These are phyloP conservation scores for Lymantria monacha DNA, from an alignment of 2,888 invertebrate genomes.

Conservation along the genomic window DNA sequence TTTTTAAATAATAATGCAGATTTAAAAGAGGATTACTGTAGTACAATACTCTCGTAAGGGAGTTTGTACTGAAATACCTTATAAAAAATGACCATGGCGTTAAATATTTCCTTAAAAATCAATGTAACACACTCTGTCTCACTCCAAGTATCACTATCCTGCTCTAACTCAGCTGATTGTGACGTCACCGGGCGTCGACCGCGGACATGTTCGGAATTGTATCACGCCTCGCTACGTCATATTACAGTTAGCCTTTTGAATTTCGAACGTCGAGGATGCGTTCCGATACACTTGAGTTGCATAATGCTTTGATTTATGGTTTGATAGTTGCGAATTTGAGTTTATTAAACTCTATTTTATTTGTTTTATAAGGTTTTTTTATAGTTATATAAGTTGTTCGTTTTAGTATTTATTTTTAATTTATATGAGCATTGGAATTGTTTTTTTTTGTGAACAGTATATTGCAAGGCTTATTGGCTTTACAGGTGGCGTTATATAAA, in stretches of 20 bases:
- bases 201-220: slow-evolving; percentile 40
- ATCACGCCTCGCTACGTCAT: slow-evolving; percentile 57
- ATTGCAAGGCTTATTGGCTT: no score
- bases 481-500: no score
- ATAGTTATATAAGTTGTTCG: background rate
- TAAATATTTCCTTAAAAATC: slow-evolving; percentile 1
- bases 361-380: background rate
- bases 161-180: slow-evolving; percentile 61
- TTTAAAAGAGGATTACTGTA: no score
- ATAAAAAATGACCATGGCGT: background rate
- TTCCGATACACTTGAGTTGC: slow-evolving; percentile 18
- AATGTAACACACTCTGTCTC: slow-evolving; percentile 21
- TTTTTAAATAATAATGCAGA: no score
- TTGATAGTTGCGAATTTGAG: background rate
- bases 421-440: background rate
- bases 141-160: slow-evolving; percentile 5
- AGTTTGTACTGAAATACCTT: background rate
- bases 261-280: slow-evolving; percentile 29
- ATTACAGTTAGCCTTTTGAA: slow-evolving; percentile 34
- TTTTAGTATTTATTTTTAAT: background rate
- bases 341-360: background rate
- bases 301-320: slow-evolving; percentile 5
- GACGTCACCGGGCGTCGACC: slow-evolving; percentile 74
- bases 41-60: background rate
- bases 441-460: no score